Base-by-base conservation (phyloP, 2,113 vertebrate genomes). In the Alethe diademata region DNA sequence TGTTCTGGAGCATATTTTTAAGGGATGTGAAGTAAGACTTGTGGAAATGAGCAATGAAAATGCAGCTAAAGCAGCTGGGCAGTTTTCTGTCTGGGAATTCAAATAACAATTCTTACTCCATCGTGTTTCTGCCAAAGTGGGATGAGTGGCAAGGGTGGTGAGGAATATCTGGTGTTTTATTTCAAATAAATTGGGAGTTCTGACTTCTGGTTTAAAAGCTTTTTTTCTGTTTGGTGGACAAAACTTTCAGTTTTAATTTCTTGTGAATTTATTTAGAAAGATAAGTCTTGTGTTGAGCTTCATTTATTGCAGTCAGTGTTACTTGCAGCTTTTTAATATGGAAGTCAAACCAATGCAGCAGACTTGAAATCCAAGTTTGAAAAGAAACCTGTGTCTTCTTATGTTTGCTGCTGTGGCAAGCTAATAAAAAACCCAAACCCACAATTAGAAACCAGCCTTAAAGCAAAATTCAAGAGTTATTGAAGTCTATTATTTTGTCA, bases 361-460 rank as follows among this genome's bases (percentile, higher is more conserved):
- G 25, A 47, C 36, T 66, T n/a, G 54, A 74, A 89, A 82, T 88
- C 13, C 40, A 82, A 35, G 74, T 84, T 47, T 89, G 57, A 81
- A 51, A 92, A 47, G 57, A 94, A 90, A 72, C 26, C 64, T 1
- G 5, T 88, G 40, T 33, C n/a, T 33, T 61, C 23, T 74, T 62
- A 38, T 29, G 31, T 80, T 96, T 90, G 61, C 42, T 94, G 25
- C 66, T 90, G 36, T 85, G 60, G 50, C 16, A 85, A 85, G 14
- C 36, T 61, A 90, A 91, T 84, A 80, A 93, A 88, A 50, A 57
- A 3, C 18, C 7, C 31, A 69, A 54, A 11, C 9, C 18, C 7
- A 15, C 16, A 47, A 28, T 14, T 75, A 83, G 29, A 65, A 74
- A 91, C 43, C 26, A 67, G 28, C 38, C 73, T 93, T 66, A 50